Base-by-base conservation (phyloP, 2,797 vertebrate genomes). In the Tragopan temminckii region DNA sequence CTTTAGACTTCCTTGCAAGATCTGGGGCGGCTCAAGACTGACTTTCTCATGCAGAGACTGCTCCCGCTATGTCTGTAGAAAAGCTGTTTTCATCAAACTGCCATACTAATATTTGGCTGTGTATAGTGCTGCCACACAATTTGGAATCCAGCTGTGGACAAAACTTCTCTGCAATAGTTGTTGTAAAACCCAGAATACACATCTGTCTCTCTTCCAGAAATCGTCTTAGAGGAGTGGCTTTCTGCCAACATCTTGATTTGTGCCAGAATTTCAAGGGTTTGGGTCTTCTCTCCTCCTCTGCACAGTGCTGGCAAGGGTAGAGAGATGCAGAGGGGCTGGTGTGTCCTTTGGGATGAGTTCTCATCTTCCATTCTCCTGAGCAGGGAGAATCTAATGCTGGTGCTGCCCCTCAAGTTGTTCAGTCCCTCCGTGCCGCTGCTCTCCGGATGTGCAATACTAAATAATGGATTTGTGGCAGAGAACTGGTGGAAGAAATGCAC, bases 201-300 rank as follows among this genome's bases (percentile, higher is more conserved):
- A 89, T 88, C 80, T 94, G 74, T 46, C 71, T 64, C 82, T 72
- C 2, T 57, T 45, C 70, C 1, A 4, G 85, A 93, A 95, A 83
- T 91, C 3, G 0, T 53, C 52, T 91, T 95, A 81, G 90, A 67
- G 25, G 80, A 55, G 80, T 95, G 94, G 87, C 95, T 69, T 84
- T 31, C 27, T 72, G 48, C 94, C 94, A 94, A 5, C 80, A 9
- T 13, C 88, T 63, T 16, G 0, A 50, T 61, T 85, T 74, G 77
- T 93, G 93, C 89, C 89, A 95, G 93, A 63, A 58, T 81, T 93
- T 80, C 57, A 67, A 93, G 67, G 63, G 52, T 72, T 64, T 8
- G 36, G 42, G 17, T 81, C 23, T 38, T 33, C 5, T 77, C 36
- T 55, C 24, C 8, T 43, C 70, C 53, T 43, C 19, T 76, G 2